Evolutionary conservation across 2,797 vertebrate species (phyloP), one percentile per base, ranked within the genome.

Genomic region (Erpetoichthys calabaricus): DNA sequence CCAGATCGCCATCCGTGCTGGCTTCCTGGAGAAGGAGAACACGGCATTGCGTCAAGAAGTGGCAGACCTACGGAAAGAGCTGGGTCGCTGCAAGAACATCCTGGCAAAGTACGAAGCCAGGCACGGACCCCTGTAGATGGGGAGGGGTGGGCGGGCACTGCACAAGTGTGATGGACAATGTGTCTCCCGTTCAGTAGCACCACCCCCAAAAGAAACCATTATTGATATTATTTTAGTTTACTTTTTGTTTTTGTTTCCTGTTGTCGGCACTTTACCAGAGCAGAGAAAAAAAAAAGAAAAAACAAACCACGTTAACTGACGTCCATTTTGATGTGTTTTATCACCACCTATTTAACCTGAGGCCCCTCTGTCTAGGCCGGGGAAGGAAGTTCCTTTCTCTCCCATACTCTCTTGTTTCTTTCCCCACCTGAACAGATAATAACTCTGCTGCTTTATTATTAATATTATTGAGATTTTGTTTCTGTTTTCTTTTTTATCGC

Each of bases 21-120:
- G 83, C 0, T 98, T 98, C 70, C 88, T 98, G 71, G 95, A 98
- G 83, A 98, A 97, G 78, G 95, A 98, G 86, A 98, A 98, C 76
- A 73, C 76, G 0, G 95, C 91, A 0, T 87, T 98, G 45, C 86
- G 94, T 67, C 76, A 86, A 63, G 95, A 98, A 78, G 92, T 98
- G 63, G 88, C 91, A 0, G 94, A 97, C 62, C 61, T 98, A 58
- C 74, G 93, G 64, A 96, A 95, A 78, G 94, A 98, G 85, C 85
- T 98, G 68, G 91, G 91, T 70, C 90, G 91, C 69, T 94, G 91
- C 87, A 93, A 92, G 85, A 97, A 94, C 68, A 64, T 92, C 72
- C 69, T 98, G 68, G 84, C 88, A 51, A 98, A 97, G 79, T 98
- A 96, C 6, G 89, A 97, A 73, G 82, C 90, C 64, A 85, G 88